These are phyloP conservation scores for Clytia hemisphaerica DNA, from an alignment of 30 jellyfish, hydroid and myxozoan genomes.

Conservation along the genomic window DNA sequence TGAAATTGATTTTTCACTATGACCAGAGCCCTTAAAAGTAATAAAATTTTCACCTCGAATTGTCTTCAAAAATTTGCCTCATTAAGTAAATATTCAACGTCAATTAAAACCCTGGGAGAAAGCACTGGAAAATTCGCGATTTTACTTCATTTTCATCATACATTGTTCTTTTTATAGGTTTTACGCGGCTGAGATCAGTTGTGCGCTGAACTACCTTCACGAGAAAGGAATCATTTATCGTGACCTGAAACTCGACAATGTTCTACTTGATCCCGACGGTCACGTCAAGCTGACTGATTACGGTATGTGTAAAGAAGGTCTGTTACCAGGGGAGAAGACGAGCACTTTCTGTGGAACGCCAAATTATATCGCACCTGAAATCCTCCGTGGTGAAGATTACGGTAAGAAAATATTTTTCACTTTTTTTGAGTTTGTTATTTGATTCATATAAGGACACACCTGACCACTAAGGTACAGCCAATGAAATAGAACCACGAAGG, in stretches of 20 bases:
- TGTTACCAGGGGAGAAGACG: slow-evolving; percentile 88
- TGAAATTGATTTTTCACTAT: no score
- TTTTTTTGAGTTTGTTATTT: no score
- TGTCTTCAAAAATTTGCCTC: no score
- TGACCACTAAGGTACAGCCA: no score
- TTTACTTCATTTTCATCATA: background rate
- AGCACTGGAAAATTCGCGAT: background rate
- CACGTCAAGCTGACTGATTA: slow-evolving; percentile 97
- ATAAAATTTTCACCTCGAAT: no score
- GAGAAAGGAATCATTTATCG: slow-evolving; percentile 96
- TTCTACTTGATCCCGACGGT: slow-evolving; percentile 89
- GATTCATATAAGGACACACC: no score
- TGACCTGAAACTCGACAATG: slow-evolving; percentile 96
- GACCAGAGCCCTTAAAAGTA: no score
- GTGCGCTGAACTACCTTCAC: slow-evolving; percentile 92
- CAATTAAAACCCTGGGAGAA: no score
- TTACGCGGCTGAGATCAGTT: slow-evolving; percentile 90
- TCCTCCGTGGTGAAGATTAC: slow-evolving; percentile 90
- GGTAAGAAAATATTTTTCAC: no score
- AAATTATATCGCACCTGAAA: slow-evolving; percentile 99
- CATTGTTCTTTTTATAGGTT: slow-evolving; percentile 29
- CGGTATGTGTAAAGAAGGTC: slow-evolving; percentile 99
- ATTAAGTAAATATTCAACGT: no score
- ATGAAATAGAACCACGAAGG: no score
- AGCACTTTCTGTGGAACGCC: slow-evolving; percentile 99